Evolutionary conservation across 2,888 invertebrate genomes (phyloP).

Genomic region (Psylliodes chrysocephalus): DNA sequence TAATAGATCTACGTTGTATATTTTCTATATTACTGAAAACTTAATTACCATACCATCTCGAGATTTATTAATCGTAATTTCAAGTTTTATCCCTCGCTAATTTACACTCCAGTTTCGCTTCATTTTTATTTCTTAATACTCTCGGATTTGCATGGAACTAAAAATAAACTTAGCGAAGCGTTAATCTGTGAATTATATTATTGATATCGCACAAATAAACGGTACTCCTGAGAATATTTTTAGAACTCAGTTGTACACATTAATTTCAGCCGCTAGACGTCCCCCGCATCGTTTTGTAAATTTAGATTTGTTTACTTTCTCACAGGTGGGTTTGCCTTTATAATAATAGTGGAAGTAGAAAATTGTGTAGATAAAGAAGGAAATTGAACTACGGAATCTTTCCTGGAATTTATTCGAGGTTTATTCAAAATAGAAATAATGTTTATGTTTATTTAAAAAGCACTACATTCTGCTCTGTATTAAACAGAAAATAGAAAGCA

Average conservation of each 20-base stretch:
- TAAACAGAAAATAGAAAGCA: no score
- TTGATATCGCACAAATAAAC: slow-evolving; percentile 10
- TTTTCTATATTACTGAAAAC: no score
- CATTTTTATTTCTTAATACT: background rate
- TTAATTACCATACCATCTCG: background rate
- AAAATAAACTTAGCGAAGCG: slow-evolving; percentile 10
- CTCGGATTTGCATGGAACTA: slow-evolving; percentile 2
- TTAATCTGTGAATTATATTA: slow-evolving; percentile 19
- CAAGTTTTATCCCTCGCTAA: background rate
- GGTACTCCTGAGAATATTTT: slow-evolving; percentile 2
- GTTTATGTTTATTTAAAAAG: no score
- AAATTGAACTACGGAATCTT: no score
- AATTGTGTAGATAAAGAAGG: no score
- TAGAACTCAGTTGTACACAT: background rate
- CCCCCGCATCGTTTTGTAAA: slow-evolving; percentile 10
- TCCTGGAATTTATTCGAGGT: no score
- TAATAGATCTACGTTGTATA: no score
- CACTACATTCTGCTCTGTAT: no score
- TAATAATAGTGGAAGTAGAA: slow-evolving; percentile 10
- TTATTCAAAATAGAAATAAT: no score
- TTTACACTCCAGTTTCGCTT: background rate
- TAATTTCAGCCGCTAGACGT: background rate
- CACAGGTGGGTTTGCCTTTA: slow-evolving; percentile 10
- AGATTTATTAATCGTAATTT: no score
- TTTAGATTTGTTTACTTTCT: slow-evolving; percentile 21